Base-by-base conservation (phyloP, 1,140 invertebrate genomes). In the Drosophila neocordata region DNA sequence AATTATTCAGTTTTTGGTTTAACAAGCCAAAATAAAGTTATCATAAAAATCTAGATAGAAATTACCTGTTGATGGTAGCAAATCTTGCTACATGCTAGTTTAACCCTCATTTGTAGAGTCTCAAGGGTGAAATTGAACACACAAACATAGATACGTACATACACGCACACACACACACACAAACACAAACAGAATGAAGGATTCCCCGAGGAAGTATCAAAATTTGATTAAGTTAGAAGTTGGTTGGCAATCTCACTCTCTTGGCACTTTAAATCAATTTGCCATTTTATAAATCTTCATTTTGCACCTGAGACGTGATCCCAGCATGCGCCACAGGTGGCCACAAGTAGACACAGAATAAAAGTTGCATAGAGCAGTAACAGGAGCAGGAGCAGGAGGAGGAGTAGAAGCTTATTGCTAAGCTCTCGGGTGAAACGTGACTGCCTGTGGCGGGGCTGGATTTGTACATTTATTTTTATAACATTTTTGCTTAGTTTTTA, bases 251-350 rank as follows among this genome's bases (percentile, higher is more conserved):
- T 66, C 74, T 73, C 83, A 18, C 41, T 20, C 41, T 20, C 41
- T 15, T 71, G 77, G 78, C 83, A 82, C 82, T 74, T 76, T 85
- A 69, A 76, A 85, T 88, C 83, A 88, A 88, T 88, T 88, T 88
- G 83, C 74, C 65, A 82, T 88, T 85, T 85, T 87, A 85, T 85
- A 85, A 87, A 85, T 85, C 82, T 85, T 85, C 82, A 85, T 85
- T 85, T 85, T 70, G 83, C 83, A 85, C 82, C 82, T 85, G 82
- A 67, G 74, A 85, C 82, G 82, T 85, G 79, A 62, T 48, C 34
- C 53, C 34, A 18, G 44, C 20, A 13, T 61, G 67, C 79, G 74
- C 83, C 63, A 87, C 82, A 87, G 82, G 82, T 87, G 82, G 82
- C 63, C 78, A 61, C 41, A 22, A 22, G 18, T 4, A 15, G n/a